Conservation (phyloP, 92 coral and sea anemone genomes). For the Metridium senile region DNA sequence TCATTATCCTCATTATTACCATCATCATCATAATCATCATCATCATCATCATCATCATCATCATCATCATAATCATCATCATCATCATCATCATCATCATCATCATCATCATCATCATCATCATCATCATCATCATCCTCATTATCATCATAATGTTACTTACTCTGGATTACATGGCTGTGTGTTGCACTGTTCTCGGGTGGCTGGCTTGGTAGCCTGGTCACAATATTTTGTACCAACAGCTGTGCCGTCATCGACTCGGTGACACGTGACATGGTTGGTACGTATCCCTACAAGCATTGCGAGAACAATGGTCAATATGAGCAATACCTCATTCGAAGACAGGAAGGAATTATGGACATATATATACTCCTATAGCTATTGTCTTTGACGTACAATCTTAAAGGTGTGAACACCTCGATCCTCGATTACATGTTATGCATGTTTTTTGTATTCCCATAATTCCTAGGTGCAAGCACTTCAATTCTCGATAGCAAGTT, state of each 20-base stretch:
- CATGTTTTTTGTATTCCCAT: too few species aligned
- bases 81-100: neutral
- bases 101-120: neutral
- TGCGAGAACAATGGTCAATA: neutral
- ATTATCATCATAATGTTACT: slow-evolving; percentile 9
- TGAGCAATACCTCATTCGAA: too few species aligned
- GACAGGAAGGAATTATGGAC: too few species aligned
- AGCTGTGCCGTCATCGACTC: slow-evolving; percentile 72
- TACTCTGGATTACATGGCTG: slow-evolving; percentile 82
- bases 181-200: slow-evolving; percentile 66
- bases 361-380: too few species aligned
- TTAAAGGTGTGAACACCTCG: too few species aligned
- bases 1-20: neutral
- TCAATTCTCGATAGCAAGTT: too few species aligned
- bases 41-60: neutral
- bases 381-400: too few species aligned
- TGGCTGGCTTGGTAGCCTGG: slow-evolving; percentile 55
- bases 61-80: neutral
- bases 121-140: neutral
- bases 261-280: slow-evolving; percentile 69
- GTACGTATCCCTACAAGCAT: slow-evolving; percentile 44
- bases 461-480: too few species aligned
- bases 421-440: too few species aligned
- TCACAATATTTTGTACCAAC: slow-evolving; percentile 68
- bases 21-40: neutral